These are phyloP conservation scores for Apodemus agrarius DNA, from an alignment of 2,797 vertebrate genomes.

Conservation along the genomic window DNA sequence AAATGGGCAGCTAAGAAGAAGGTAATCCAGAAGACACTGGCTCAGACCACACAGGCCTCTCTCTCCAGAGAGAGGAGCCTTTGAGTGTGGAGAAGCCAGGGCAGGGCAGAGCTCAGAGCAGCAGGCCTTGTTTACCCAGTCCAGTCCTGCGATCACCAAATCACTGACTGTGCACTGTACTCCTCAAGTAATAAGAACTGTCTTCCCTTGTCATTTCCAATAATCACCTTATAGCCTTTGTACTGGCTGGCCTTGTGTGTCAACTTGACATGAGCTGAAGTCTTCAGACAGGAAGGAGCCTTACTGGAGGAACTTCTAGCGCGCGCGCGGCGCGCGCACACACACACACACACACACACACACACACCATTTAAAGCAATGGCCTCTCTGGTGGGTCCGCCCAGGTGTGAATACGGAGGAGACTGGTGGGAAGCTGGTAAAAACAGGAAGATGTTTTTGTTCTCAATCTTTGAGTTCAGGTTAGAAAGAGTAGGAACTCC, in stretches of 20 bases:
- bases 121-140: neutral
- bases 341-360: too few species aligned
- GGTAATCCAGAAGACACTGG: neutral
- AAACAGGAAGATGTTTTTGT: neutral
- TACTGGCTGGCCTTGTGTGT: neutral
- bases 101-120: neutral
- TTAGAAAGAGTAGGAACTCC: neutral
- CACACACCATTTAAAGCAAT: neutral
- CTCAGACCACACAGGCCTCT: neutral
- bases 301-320: neutral
- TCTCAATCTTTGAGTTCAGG: neutral
- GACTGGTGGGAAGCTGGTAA: neutral
- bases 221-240: neutral
- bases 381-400: neutral
- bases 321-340: too few species aligned
- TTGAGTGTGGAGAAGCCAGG: neutral
- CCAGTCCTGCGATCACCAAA: neutral
- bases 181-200: neutral
- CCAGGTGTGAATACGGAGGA: neutral
- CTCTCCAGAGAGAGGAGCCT: accelerated
- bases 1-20: neutral
- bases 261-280: neutral
- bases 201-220: neutral
- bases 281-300: neutral
- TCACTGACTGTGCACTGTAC: neutral